Conservation (phyloP, 2,888 invertebrate genomes). For the Tholera decimalis region DNA sequence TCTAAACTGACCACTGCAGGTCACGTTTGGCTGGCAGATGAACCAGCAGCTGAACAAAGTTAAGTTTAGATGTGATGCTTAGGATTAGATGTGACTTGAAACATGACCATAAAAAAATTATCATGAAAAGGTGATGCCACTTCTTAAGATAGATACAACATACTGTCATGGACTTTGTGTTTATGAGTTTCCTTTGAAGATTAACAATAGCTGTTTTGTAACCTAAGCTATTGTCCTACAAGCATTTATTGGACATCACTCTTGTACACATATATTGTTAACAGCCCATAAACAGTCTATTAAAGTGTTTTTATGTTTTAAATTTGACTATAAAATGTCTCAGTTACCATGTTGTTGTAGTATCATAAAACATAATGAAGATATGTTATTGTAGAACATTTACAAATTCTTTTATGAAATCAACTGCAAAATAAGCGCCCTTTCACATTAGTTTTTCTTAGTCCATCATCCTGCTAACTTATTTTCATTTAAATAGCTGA, state of each 20-base stretch:
- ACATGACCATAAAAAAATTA: constrained; percentile 25
- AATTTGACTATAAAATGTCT: constrained; percentile 15
- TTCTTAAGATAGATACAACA: constrained; percentile 42
- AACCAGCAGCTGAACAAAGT: no score
- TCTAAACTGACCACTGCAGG: no score
- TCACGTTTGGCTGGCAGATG: no score
- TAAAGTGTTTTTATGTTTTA: constrained; percentile 41
- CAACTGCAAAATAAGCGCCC: neutral
- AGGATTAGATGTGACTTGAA: neutral
- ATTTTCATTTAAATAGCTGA: no score
- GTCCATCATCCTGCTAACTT: no score
- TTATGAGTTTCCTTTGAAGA: constrained; percentile 50
- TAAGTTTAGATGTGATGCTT: no score
- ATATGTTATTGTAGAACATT: neutral
- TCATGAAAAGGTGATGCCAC: constrained; percentile 31
- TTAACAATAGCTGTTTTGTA: constrained; percentile 54
- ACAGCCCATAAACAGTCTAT: constrained; percentile 30
- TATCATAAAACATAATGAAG: constrained; percentile 4
- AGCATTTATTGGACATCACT: constrained; percentile 50
- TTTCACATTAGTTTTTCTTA: neutral
- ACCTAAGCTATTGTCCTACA: constrained; percentile 44
- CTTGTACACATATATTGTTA: constrained; percentile 35
- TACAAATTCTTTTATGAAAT: neutral
- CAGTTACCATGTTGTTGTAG: constrained; percentile 12
- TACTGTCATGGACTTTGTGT: constrained; percentile 32